Conservation (phyloP, 1,140 invertebrate genomes). For the Gonatopus flavifemur region DNA sequence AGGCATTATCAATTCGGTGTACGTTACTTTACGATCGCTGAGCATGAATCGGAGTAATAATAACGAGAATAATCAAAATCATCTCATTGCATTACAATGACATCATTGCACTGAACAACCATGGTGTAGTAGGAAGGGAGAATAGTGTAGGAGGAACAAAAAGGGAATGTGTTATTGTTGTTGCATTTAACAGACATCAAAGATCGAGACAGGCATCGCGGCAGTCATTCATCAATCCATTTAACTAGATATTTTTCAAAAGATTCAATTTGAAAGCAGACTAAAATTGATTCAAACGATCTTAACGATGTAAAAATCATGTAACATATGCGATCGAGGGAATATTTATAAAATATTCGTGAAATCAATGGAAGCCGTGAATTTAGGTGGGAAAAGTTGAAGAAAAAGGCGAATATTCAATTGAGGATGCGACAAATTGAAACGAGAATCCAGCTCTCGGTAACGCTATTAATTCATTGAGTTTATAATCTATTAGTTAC, state of each 20-base stretch:
- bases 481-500: constrained; percentile 57
- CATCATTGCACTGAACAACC: constrained; percentile 35
- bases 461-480: constrained; percentile 55
- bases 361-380: no score
- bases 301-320: no score
- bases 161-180: constrained; percentile 16
- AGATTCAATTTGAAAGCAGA: no score
- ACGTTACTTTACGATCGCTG: constrained; percentile 5
- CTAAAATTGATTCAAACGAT: no score
- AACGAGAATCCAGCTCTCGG: constrained; percentile 34
- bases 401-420: no score
- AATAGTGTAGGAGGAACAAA: constrained; percentile 6
- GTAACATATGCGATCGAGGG: no score
- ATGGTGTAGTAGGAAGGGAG: constrained; percentile 1
- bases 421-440: background rate
- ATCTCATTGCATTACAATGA: constrained; percentile 44
- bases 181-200: constrained; percentile 19
- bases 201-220: constrained; percentile 49
- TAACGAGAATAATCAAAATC: constrained; percentile 28
- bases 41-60: constrained; percentile 8
- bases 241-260: no score
- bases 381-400: no score
- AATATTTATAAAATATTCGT: no score
- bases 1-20: constrained; percentile 4
- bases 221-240: constrained; percentile 55